Evolutionary conservation across 1,140 invertebrate genomes (phyloP), one percentile per base, ranked within the genome.

Genomic region (Bombus consobrinus): DNA sequence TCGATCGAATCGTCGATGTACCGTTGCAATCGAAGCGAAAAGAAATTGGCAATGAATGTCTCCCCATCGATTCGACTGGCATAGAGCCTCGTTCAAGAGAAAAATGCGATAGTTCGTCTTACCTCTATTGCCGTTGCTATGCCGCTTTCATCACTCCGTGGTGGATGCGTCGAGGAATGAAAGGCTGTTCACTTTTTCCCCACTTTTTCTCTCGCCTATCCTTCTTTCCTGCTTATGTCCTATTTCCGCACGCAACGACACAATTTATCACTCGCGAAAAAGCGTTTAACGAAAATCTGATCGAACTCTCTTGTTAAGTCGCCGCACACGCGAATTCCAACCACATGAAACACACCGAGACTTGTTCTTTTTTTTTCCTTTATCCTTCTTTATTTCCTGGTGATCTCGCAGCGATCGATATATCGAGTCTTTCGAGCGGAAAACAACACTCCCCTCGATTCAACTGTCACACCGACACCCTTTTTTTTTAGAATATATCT

Each of bases 251-350:
- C 86, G 88, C 81, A 76, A 81, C 79, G 71, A n/a, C 78, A 85
- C 89, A 34, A 92, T 90, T 90, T 66, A 88, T 92, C 92, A 93
- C 88, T 86, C 80, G 88, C 84, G 79, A 78, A 53, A 32, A 37
- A 43, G 15, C 78, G 69, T 85, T 81, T 57, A 81, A 62, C 39
- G 28, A 41, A 71, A 81, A 85, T 85, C 83, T 66, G 75, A 59
- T 80, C 43, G 41, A 83, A 57, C 68, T 77, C 68, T 68, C 80
- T 76, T 43, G 66, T 74, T 71, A 34, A 78, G 53, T 32, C 34
- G 73, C 5, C 34, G 6, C 76, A 79, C 83, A 80, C 83, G 76
- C 83, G 83, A 84, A 72, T 71, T 53, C 59, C 47, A 68, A 71
- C 47, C 25, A 34, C 74, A 71, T 32, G 66, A 62, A 39, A 28